Conservation (phyloP, 2,113 vertebrate species). For the Tychaedon coryphoeus region DNA sequence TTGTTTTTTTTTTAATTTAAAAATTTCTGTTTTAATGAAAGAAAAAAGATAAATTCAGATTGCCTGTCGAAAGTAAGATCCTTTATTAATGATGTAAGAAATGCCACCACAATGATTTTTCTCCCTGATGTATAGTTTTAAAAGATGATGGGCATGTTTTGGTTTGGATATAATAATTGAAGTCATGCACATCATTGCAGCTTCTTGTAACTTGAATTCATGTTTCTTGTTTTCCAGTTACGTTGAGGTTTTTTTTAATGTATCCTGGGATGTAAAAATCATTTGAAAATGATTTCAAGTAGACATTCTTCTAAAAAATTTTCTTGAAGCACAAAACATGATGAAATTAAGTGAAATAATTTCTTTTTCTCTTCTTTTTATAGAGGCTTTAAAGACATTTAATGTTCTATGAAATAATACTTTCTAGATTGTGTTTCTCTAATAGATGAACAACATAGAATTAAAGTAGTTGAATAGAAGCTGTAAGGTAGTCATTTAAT, state of each 20-base stretch:
- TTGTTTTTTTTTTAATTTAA: neutral
- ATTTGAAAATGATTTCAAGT: neutral
- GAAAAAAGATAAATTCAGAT: neutral
- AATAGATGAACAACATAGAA: neutral
- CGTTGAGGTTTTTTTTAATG: rapidly evolving
- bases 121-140: neutral
- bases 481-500: neutral
- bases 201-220: neutral
- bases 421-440: neutral
- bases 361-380: neutral
- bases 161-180: neutral
- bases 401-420: neutral
- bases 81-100: neutral
- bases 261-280: neutral
- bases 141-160: neutral
- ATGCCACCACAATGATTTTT: neutral
- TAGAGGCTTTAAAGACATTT: neutral
- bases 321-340: neutral
- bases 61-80: neutral
- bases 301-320: neutral
- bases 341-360: neutral
- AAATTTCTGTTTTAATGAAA: neutral
- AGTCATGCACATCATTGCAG: neutral
- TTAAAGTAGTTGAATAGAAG: neutral
- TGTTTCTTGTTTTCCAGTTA: neutral